A percentile compares a stretch with the other conserved stretches of the same genome.
Conservation (phyloP, 2,888 invertebrate species). For the Drosophila neotestacea region DNA sequence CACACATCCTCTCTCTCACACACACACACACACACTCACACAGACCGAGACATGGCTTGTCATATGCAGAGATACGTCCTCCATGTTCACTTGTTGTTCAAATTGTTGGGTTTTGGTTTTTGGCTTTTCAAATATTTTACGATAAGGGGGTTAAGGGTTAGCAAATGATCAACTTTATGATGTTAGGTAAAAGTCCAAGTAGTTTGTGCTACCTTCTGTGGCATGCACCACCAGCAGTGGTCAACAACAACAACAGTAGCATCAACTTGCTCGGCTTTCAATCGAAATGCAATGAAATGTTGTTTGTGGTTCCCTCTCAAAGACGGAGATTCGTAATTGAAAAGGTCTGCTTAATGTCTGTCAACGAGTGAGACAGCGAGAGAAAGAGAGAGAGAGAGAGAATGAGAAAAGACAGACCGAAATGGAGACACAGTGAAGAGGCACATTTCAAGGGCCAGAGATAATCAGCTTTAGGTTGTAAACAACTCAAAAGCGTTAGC, state of each 20-base stretch:
- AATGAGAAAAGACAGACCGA: background rate
- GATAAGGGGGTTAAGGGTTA: constrained; percentile 4
- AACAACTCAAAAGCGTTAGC: constrained; percentile 36
- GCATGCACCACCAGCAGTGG: constrained; percentile 1
- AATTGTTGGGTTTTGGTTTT: constrained; percentile 19
- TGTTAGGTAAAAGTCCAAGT: background rate
- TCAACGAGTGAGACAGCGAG: background rate
- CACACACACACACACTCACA: constrained; percentile 1
- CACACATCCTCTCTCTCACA: background rate
- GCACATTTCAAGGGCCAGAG: constrained; percentile 21
- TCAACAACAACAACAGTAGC: constrained; percentile 2
- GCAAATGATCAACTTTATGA: constrained; percentile 36
- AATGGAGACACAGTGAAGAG: background rate
- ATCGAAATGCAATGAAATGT: constrained; percentile 9
- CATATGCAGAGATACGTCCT: constrained; percentile 8
- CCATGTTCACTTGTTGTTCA: constrained; percentile 21
- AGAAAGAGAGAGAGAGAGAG: background rate
- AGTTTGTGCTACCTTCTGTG: constrained; percentile 7
- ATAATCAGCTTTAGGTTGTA: constrained; percentile 55
- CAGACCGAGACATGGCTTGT: constrained; percentile 1
- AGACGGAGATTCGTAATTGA: constrained; percentile 16
- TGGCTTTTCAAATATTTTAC: constrained; percentile 17
- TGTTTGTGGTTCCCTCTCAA: constrained; percentile 4
- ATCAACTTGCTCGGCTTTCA: constrained; percentile 5
- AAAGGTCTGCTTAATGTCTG: constrained; percentile 3